Evolutionary conservation across 2,113 vertebrate genomes (phyloP), one percentile per base, ranked within the genome.

Genomic region (Catharus fuscescens): DNA sequence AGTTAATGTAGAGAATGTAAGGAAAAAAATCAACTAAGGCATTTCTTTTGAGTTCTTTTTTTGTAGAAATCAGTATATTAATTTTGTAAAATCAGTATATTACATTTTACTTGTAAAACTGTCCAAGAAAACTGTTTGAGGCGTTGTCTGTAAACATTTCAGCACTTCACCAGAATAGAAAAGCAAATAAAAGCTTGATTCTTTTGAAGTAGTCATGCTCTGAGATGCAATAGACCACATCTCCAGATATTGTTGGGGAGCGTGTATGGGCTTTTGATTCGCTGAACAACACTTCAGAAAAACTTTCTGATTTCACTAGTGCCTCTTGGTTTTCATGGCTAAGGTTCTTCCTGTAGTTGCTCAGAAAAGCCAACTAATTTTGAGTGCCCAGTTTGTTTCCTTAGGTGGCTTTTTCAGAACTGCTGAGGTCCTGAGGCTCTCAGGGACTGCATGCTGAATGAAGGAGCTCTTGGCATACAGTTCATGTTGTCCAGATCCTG

Each of bases 181-280:
- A 42, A 96, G 81, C 92, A 83, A 88, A 88, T 85, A 61, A 77
- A 90, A 86, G 42, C 59, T 50, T 80, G 61, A 53, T 81, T 79
- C 48, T 85, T 84, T 81, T 78, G 56, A 59, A 91, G 70, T 44
- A 57, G 71, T 74, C 42, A 4, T 57, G 61, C 72, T 90, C 81
- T 70, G 79, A 80, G 50, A 62, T 62, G 61, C 29, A 50, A 36
- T 34, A 90, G 61, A 90, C 69, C 70, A 73, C 38, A 93, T 90
- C 85, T 87, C 71, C 79, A 91, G 56, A 18, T 82, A 18, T 1
- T 66, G 78, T 42, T 66, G 70, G 78, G 64, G 88, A 91, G 25
- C 0, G 1, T 25, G 14, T 54, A 32, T n/a, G 54, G 80, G 47
- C 61, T 91, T 84, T 91, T 79, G 84, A 61, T 76, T 84, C 48